These are phyloP conservation scores for Poeciliopsis prolifica DNA, from an alignment of 2,113 vertebrate species.

Conservation along the genomic window DNA sequence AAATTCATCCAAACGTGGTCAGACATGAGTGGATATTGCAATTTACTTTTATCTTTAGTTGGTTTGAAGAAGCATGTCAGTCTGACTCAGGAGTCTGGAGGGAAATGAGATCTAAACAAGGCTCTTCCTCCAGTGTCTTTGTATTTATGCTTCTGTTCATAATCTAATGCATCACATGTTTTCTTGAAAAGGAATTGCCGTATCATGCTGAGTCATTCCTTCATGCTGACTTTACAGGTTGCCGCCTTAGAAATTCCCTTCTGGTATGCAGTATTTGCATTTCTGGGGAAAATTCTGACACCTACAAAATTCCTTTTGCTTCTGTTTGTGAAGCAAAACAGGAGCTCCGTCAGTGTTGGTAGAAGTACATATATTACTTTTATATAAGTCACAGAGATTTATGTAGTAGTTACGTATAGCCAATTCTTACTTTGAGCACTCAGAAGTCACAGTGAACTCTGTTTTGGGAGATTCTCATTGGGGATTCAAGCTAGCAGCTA, in stretches of 20 bases:
- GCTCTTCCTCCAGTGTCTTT: constrained; percentile 23
- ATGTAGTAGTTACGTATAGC: neutral
- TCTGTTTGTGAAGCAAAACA: neutral
- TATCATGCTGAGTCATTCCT: constrained; percentile 24
- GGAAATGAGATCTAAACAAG: neutral
- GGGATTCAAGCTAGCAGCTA: neutral
- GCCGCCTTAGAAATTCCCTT: constrained; percentile 1
- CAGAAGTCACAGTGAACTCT: neutral
- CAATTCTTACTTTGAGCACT: neutral
- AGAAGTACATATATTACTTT: neutral
- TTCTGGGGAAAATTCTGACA: constrained; percentile 1
- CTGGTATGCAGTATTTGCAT: neutral
- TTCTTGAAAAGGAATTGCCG: neutral
- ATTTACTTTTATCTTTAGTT: neutral
- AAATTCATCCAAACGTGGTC: constrained; percentile 2
- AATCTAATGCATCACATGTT: constrained; percentile 20
- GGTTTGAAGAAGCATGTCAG: neutral
- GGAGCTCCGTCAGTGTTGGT: neutral
- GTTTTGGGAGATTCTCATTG: neutral
- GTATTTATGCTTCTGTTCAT: constrained; percentile 18
- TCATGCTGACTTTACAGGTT: constrained; percentile 1
- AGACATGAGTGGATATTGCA: neutral
- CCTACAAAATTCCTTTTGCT: neutral
- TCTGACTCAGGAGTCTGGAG: neutral
- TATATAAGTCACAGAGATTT: neutral